These are phyloP conservation scores for Drosophila paranaensis DNA, from an alignment of 2,888 invertebrate genomes.

Conservation along the genomic window DNA sequence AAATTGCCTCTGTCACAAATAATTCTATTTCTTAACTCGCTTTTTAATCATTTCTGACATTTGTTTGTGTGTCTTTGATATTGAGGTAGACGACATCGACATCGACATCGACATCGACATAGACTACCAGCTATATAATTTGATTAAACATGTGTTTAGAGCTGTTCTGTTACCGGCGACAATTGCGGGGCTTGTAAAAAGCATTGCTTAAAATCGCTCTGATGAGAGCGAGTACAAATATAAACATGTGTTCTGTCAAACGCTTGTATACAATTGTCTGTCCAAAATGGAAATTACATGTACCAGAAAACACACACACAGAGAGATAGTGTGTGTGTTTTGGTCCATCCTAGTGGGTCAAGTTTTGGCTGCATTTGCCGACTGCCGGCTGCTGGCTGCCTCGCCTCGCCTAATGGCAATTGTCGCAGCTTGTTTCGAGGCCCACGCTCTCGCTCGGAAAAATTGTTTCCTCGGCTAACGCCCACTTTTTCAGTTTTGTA, in stretches of 20 bases:
- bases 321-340: not conserved
- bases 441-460: slow-evolving; percentile 35
- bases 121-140: slow-evolving; percentile 19
- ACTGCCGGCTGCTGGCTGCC: not conserved
- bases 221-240: slow-evolving; percentile 68
- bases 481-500: slow-evolving; percentile 50
- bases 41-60: slow-evolving; percentile 44
- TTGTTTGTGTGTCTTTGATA: slow-evolving; percentile 7
- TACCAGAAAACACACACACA: slow-evolving; percentile 25
- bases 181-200: slow-evolving; percentile 28
- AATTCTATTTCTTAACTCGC: slow-evolving; percentile 40
- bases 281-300: slow-evolving; percentile 66
- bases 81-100: not conserved
- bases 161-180: slow-evolving; percentile 28
- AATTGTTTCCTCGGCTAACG: slow-evolving; percentile 44
- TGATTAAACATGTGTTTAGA: slow-evolving; percentile 53
- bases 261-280: slow-evolving; percentile 37
- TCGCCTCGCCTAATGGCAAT: slow-evolving; percentile 45
- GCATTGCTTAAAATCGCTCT: slow-evolving; percentile 35
- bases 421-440: slow-evolving; percentile 40
- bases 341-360: slow-evolving; percentile 36
- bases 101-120: not conserved
- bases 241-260: slow-evolving; percentile 73
- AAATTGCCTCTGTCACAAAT: slow-evolving; percentile 47
- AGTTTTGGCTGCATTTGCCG: slow-evolving; percentile 13